A percentile compares a stretch with the other conserved stretches of the same genome.
These are phyloP conservation scores for Hypselothyrea guttata DNA, from an alignment of 2,888 invertebrate genomes.

Conservation along the genomic window DNA sequence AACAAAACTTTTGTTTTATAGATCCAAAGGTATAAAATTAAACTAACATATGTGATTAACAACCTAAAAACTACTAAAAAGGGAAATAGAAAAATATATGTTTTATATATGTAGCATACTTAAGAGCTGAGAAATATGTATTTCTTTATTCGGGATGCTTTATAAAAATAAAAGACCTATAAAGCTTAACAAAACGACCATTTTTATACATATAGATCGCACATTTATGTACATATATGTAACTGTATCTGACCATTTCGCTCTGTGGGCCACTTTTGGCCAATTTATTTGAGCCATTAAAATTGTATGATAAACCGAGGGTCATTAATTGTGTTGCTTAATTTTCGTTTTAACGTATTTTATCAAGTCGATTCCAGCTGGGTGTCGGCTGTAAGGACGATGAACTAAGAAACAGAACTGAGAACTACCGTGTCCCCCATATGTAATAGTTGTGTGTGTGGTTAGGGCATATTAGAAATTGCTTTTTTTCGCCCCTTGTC, in stretches of 20 bases:
- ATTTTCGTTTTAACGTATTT: conserved; percentile 78
- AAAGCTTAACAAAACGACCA: too few relatives aligned
- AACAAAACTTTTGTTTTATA: too few relatives aligned
- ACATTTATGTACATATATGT: background rate
- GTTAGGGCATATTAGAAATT: conserved; percentile 32
- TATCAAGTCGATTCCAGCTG: conserved; percentile 55
- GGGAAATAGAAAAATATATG: too few relatives aligned
- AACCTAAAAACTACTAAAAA: too few relatives aligned
- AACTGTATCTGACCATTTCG: conserved; percentile 36
- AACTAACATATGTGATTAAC: too few relatives aligned
- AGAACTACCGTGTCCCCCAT: conserved; percentile 24
- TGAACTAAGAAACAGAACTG: conserved; percentile 18
- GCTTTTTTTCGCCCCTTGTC: conserved; percentile 6
- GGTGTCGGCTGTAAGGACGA: conserved; percentile 22
- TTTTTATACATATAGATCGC: background rate
- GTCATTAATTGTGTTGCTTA: conserved; percentile 78
- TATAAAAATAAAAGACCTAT: too few relatives aligned
- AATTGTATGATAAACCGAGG: conserved; percentile 75
- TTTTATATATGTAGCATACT: conserved; percentile 1
- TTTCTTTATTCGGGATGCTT: too few relatives aligned
- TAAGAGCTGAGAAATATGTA: background rate
- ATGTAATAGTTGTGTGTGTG: conserved; percentile 3
- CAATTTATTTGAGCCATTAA: conserved; percentile 77
- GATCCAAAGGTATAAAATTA: too few relatives aligned
- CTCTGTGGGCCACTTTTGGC: conserved; percentile 51